These are phyloP conservation scores for Clistopyga incitator DNA, from an alignment of 2,888 invertebrate species.

Conservation along the genomic window DNA sequence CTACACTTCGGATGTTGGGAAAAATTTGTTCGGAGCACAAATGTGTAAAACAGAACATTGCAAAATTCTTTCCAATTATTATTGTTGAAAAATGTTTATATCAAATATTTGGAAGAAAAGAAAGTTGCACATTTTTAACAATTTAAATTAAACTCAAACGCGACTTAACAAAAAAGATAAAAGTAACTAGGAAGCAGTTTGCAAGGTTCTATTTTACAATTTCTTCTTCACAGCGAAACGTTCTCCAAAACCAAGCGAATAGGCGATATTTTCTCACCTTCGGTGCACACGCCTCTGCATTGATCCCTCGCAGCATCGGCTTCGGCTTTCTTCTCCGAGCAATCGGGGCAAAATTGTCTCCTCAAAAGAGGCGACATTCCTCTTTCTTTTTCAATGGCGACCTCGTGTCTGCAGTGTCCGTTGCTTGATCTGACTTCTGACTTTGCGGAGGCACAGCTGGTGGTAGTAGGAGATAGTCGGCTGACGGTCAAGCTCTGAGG, in stretches of 20 bases:
- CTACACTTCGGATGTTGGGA: no score
- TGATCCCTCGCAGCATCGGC: slow-evolving; percentile 68
- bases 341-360: slow-evolving; percentile 62
- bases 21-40: no score
- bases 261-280: slow-evolving; percentile 71
- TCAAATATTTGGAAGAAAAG: no score
- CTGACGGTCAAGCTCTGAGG: slow-evolving; percentile 81
- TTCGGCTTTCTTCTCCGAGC: slow-evolving; percentile 66
- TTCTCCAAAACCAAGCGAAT: neutral
- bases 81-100: no score
- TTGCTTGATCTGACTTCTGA: slow-evolving; percentile 70
- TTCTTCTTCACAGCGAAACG: no score
- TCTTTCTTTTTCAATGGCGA: slow-evolving; percentile 71
- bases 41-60: no score
- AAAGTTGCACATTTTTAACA: no score
- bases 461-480: slow-evolving; percentile 77
- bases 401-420: slow-evolving; percentile 75
- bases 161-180: no score
- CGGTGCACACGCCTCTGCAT: slow-evolving; percentile 69
- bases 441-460: slow-evolving; percentile 77
- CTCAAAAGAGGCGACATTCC: slow-evolving; percentile 59
- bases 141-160: no score
- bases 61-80: no score
- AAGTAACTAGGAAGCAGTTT: no score
- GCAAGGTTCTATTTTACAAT: no score